phyloP scores from a whole-genome alignment of 2,888 invertebrate genomes.

The Bruchidius siliquastri region DNA sequence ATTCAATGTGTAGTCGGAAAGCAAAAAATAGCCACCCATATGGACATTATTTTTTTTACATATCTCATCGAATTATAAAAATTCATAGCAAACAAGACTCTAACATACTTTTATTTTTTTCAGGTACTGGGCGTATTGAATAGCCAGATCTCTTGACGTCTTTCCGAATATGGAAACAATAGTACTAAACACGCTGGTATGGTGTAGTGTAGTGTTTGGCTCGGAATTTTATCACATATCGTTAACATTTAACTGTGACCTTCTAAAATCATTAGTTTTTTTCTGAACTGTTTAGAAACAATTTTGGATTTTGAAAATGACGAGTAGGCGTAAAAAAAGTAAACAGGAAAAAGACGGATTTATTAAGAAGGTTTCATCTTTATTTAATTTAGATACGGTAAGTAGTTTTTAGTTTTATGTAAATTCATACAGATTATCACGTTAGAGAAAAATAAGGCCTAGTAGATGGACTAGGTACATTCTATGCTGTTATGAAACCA shows the following conservation, averaged over 20 bases:
- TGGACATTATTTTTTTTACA: no score
- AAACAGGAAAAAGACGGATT: slow-evolving; percentile 64
- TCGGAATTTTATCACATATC: neutral
- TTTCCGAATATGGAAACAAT: neutral
- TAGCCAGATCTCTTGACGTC: neutral
- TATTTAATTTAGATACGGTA: slow-evolving; percentile 84
- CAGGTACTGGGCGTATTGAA: neutral
- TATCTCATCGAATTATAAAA: no score
- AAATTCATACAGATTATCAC: neutral
- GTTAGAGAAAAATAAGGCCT: no score
- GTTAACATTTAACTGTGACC: neutral
- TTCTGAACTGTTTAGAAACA: neutral
- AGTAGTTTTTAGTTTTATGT: slow-evolving; percentile 45
- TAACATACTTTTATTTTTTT: neutral
- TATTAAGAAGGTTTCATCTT: slow-evolving; percentile 82
- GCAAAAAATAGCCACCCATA: no score
- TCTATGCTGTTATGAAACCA: no score
- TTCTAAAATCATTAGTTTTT: neutral
- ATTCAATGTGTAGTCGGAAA: no score
- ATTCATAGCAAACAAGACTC: neutral
- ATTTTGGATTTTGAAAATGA: slow-evolving; percentile 46
- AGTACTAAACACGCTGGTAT: neutral
- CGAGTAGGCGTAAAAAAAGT: slow-evolving; percentile 61
- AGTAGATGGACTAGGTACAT: no score
- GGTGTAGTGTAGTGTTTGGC: neutral